phyloP scores from a whole-genome alignment of 2,797 vertebrate genomes.

The Vespertilio murinus region DNA sequence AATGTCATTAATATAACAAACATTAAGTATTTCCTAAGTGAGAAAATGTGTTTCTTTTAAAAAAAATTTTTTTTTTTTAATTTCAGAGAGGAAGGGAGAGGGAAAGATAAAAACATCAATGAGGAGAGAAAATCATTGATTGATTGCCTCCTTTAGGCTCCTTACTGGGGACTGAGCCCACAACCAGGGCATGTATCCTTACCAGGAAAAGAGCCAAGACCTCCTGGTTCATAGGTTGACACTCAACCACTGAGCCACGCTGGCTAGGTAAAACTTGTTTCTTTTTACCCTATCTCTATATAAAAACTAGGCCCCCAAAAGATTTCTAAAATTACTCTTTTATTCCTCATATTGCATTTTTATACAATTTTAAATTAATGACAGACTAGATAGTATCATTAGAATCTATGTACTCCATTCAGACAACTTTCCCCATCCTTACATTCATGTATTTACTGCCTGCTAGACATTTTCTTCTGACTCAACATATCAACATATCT shows the following conservation, averaged over 20 bases:
- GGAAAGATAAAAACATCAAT: no score
- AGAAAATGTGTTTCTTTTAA: neutral
- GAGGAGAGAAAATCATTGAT: no score
- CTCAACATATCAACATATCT: neutral
- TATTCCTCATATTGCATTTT: neutral
- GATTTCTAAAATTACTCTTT: neutral
- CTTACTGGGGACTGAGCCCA: no score
- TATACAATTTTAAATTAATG: constrained; percentile 7
- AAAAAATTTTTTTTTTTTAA: no score
- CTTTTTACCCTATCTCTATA: neutral
- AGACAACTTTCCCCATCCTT: neutral
- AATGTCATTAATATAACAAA: neutral
- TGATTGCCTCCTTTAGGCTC: no score
- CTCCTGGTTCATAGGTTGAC: no score
- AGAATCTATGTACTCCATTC: neutral
- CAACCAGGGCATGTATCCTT: no score
- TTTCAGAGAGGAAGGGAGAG: no score
- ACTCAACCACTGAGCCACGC: no score
- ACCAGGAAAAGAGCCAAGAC: no score
- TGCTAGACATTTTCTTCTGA: neutral
- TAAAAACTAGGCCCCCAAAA: neutral
- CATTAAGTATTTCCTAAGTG: neutral
- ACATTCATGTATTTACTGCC: neutral
- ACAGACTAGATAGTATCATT: neutral
- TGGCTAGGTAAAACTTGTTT: no score